Percentiles rank a stretch among this genome's conserved stretches.
These are phyloP conservation scores for Arizona elegans DNA, from an alignment of 2,113 vertebrate species.

Conservation along the genomic window DNA sequence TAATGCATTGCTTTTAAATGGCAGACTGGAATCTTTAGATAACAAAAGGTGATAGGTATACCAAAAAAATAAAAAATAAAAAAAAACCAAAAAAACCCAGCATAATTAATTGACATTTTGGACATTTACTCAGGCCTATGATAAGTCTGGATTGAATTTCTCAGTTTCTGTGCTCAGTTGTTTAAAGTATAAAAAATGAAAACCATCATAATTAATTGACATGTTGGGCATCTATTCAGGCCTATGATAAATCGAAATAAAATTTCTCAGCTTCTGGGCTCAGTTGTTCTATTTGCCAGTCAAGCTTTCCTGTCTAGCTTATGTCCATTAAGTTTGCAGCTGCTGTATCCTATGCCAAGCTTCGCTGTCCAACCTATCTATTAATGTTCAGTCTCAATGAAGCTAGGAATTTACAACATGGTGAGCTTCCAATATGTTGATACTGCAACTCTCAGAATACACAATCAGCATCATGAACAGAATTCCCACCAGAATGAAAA, in stretches of 20 bases:
- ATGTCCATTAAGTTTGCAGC: not conserved
- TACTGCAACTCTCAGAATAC: not conserved
- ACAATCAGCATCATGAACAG: not conserved
- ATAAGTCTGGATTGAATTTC: slow-evolving; percentile 5
- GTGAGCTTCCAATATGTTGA: not conserved
- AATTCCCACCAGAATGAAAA: not conserved
- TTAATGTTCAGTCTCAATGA: not conserved
- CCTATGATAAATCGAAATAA: slow-evolving; percentile 4
- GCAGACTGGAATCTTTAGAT: not conserved
- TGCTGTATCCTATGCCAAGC: not conserved
- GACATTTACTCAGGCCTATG: not conserved
- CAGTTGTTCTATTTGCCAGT: not conserved
- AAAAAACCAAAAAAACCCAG: not conserved
- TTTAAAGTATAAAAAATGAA: slow-evolving; percentile 1
- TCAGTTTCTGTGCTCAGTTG: slow-evolving; percentile 1
- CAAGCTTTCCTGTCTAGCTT: not conserved
- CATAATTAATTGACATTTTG: slow-evolving; percentile 9
- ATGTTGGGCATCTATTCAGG: not conserved
- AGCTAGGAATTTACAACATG: not conserved
- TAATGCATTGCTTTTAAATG: slow-evolving; percentile 30
- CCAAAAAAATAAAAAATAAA: not conserved
- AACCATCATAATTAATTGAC: slow-evolving; percentile 2
- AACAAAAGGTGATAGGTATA: slow-evolving; percentile 4
- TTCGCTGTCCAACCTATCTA: not conserved
- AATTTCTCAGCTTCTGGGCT: slow-evolving; percentile 3